These are phyloP conservation scores for Diglossa cyanea DNA, from an alignment of 2,797 vertebrate species.

Conservation along the genomic window DNA sequence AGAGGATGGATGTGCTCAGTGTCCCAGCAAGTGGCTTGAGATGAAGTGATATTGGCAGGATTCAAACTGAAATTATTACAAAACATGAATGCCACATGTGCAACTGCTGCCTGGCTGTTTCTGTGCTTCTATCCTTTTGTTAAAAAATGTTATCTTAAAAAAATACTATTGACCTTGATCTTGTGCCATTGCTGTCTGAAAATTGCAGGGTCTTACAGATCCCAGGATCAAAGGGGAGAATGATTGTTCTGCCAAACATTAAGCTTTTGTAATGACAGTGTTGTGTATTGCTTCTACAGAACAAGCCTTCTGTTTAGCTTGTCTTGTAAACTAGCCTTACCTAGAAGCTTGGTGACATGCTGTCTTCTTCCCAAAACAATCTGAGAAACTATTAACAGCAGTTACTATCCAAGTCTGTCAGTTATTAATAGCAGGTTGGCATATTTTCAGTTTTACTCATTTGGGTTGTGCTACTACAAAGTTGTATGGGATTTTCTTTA, in stretches of 20 bases:
- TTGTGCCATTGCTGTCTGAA: constrained; percentile 55
- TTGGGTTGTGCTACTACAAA: background rate
- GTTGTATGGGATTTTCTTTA: constrained; percentile 30
- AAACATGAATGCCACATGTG: constrained; percentile 61
- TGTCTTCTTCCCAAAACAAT: constrained; percentile 33
- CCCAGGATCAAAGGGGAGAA: constrained; percentile 38
- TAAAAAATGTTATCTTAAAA: constrained; percentile 61
- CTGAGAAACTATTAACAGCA: background rate
- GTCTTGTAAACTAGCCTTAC: constrained; percentile 36
- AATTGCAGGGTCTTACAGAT: constrained; percentile 63
- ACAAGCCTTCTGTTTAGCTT: constrained; percentile 16
- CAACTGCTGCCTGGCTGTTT: constrained; percentile 56
- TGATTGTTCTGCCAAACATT: constrained; percentile 49
- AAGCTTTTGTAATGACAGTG: constrained; percentile 43
- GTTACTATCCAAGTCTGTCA: background rate
- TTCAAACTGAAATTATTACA: constrained; percentile 63
- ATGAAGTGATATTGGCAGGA: constrained; percentile 65
- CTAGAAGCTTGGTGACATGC: constrained; percentile 30
- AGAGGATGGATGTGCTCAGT: constrained; percentile 60
- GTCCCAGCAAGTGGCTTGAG: constrained; percentile 56
- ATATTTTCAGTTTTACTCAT: constrained; percentile 21
- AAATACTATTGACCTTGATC: constrained; percentile 51
- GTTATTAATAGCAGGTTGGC: constrained; percentile 23
- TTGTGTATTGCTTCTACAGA: constrained; percentile 35
- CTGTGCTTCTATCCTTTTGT: constrained; percentile 50